Evolutionary conservation across 2,113 vertebrate genomes (phyloP), one percentile per base, ranked within the genome.

Genomic region (Potamarius usumacintae): DNA sequence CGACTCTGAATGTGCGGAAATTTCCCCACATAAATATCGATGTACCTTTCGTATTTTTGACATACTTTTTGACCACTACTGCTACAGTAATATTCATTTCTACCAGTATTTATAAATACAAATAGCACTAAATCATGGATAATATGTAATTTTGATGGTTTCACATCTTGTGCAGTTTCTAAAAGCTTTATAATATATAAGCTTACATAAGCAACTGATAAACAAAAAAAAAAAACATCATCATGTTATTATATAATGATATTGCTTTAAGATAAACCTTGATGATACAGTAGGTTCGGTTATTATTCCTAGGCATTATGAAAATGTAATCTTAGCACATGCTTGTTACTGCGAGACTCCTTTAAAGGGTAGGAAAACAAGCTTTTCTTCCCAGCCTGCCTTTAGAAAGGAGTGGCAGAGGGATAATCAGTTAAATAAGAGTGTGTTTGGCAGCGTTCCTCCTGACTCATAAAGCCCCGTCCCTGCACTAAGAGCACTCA

Each of bases 391-490:
- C 14, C 6, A 27, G 25, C 48, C 83, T 67, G 53, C 30, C 30
- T 25, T 84, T 82, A 69, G 83, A 89, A 89, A 88, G 74, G 14
- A 53, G 57, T n/a, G 85, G 87, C 18, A 82, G 65, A 89, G 86
- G 77, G 69, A 84, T 72, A 87, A 57, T 65, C 27, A 72, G 55
- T 60, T 67, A 69, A 88, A 85, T 57, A 69, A 86, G 67, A 71
- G 72, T 82, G 63, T 52, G 53, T 69, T 89, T 89, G 78, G 89
- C 87, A 67, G 52, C 17, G 52, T 71, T 80, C 74, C 67, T 72
- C 85, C 58, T 88, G 76, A 89, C 62, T 89, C 81, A 85, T 69
- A 34, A 83, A n/a, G 60, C 84, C 86, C 81, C 22, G 60, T 67
- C 76, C 67, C 76, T 62, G 27, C 11, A 48, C 69, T 63, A 82